Evolutionary conservation across 2,113 vertebrate genomes (phyloP).

Genomic region (Upupa epops): DNA sequence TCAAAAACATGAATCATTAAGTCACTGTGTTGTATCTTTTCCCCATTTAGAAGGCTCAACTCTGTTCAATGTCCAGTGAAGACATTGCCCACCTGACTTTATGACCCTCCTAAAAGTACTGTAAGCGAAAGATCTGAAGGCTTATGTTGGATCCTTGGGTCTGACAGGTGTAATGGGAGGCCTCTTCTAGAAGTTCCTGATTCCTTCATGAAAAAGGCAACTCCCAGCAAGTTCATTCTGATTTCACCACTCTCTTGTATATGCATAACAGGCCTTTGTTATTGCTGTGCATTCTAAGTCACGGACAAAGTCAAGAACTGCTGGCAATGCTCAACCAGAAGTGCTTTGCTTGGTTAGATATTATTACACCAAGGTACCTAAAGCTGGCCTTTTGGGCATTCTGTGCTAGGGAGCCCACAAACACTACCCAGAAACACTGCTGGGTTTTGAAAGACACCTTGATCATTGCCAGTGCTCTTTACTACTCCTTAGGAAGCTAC

Average conservation of each 20-base stretch:
- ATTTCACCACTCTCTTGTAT: accelerated
- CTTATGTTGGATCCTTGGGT: background rate
- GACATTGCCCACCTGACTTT: background rate
- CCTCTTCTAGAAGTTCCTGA: accelerated
- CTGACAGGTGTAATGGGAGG: accelerated
- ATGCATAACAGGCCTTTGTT: background rate
- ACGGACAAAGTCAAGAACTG: background rate
- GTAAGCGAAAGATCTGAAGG: background rate
- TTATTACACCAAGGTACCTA: background rate
- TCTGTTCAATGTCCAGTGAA: background rate
- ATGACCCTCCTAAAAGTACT: background rate
- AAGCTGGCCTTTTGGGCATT: background rate
- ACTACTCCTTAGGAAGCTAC: background rate
- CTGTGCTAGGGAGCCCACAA: background rate
- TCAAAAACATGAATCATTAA: accelerated
- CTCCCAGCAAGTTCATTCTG: background rate
- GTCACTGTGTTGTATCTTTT: background rate
- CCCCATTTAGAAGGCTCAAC: background rate
- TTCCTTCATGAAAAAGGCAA: background rate
- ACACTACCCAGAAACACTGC: background rate
- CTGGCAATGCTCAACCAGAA: slow-evolving; percentile 1
- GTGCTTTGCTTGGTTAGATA: background rate
- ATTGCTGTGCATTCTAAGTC: background rate
- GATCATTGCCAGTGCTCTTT: background rate
- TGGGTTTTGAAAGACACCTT: background rate